Percentiles rank a stretch among this genome's conserved stretches.
These are phyloP conservation scores for Balaeniceps rex DNA, from an alignment of 2,113 vertebrate species.

Conservation along the genomic window DNA sequence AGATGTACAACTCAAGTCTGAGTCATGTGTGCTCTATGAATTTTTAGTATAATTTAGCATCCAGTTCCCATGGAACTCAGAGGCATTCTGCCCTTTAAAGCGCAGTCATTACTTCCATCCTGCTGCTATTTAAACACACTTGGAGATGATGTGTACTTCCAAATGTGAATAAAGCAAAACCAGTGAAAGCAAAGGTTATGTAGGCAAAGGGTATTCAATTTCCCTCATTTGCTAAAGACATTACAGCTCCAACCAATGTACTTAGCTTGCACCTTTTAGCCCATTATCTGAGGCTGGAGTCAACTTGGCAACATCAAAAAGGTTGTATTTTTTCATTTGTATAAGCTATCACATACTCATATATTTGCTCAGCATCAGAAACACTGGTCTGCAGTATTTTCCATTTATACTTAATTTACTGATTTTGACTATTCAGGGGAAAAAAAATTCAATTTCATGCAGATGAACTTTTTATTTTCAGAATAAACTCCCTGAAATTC, in stretches of 20 bases:
- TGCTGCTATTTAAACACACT: constrained; percentile 25
- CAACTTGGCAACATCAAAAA: background rate
- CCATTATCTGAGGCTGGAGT: background rate
- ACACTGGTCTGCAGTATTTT: background rate
- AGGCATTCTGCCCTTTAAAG: constrained; percentile 11
- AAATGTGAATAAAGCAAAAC: constrained; percentile 11
- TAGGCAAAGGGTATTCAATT: background rate
- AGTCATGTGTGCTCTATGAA: background rate
- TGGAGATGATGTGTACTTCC: background rate
- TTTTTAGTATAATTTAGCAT: background rate
- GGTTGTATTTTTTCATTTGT: background rate
- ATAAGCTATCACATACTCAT: background rate
- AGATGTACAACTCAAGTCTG: background rate
- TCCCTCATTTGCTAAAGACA: background rate
- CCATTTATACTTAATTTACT: background rate
- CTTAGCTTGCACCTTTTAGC: background rate
- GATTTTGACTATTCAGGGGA: background rate
- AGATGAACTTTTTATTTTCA: background rate
- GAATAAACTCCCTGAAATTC: background rate
- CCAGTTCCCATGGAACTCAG: background rate
- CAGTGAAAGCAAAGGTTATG: constrained; percentile 11
- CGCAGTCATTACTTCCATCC: constrained; percentile 2
- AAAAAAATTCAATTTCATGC: background rate
- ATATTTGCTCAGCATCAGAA: background rate
- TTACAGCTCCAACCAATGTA: background rate